These are phyloP conservation scores for Epizoanthus ramosus DNA, from an alignment of 92 coral and sea anemone genomes.

Conservation along the genomic window DNA sequence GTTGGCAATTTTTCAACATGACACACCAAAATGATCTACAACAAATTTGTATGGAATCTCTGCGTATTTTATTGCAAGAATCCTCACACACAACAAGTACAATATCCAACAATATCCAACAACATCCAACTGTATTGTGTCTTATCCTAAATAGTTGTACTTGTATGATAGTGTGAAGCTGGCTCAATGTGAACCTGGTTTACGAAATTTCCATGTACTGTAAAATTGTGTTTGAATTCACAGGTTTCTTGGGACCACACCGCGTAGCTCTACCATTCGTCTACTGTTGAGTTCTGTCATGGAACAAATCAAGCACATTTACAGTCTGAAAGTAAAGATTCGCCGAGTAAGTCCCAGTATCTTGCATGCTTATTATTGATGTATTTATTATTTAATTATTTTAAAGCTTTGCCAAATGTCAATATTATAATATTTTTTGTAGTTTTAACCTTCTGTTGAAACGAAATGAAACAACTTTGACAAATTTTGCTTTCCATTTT, in stretches of 20 bases:
- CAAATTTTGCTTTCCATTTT: too few species aligned
- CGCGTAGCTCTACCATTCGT: conserved; percentile 77
- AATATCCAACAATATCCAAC: too few species aligned
- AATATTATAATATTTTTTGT: too few species aligned
- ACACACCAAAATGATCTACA: too few species aligned
- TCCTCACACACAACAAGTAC: too few species aligned
- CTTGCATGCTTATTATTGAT: background rate
- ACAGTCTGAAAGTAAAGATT: conserved; percentile 46
- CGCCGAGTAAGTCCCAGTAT: conserved; percentile 59
- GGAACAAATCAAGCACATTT: conserved; percentile 65
- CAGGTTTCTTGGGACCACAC: conserved; percentile 90
- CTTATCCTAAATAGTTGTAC: too few species aligned
- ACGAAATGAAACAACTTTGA: too few species aligned
- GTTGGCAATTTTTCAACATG: too few species aligned
- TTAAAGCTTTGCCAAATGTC: background rate
- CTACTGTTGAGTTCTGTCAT: conserved; percentile 64
- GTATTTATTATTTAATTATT: too few species aligned
- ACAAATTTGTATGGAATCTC: background rate
- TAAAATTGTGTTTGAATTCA: background rate
- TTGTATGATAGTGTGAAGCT: background rate
- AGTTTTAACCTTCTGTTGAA: background rate
- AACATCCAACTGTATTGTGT: background rate
- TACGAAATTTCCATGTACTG: background rate
- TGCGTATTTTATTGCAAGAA: background rate
- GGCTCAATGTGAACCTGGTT: background rate